A percentile compares a stretch with the other conserved stretches of the same genome.
These are phyloP conservation scores for Ginglymostoma cirratum DNA, from an alignment of 2,113 vertebrate species.

Conservation along the genomic window DNA sequence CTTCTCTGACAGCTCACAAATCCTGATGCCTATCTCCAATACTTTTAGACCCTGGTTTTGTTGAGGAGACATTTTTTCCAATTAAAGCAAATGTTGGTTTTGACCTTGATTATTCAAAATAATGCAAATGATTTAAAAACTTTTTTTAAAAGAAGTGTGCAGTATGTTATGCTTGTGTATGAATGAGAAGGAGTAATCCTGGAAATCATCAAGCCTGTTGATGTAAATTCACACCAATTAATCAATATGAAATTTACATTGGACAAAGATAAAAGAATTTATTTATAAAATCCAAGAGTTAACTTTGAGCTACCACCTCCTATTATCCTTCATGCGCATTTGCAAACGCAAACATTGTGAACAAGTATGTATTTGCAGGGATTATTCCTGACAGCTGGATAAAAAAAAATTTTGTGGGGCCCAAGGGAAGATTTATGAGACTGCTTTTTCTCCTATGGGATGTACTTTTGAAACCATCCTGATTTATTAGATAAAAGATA, in stretches of 20 bases:
- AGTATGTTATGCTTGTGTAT: background rate
- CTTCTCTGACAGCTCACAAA: background rate
- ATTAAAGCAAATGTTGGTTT: background rate
- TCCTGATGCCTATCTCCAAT: background rate
- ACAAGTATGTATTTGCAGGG: background rate
- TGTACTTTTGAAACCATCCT: background rate
- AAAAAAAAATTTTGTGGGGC: background rate
- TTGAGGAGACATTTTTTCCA: background rate
- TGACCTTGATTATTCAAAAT: background rate
- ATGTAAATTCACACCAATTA: background rate
- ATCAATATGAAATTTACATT: background rate
- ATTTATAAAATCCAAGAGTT: background rate
- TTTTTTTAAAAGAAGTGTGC: background rate
- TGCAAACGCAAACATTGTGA: background rate
- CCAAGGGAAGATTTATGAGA: background rate
- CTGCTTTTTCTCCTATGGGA: background rate
- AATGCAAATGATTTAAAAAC: background rate
- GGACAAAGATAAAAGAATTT: background rate
- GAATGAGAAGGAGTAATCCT: background rate
- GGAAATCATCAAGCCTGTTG: background rate
- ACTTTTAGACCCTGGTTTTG: background rate
- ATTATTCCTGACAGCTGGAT: background rate
- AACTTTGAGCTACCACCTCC: background rate
- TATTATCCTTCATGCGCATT: background rate
- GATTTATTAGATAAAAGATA: background rate